Evolutionary conservation across 2,888 invertebrate genomes (phyloP).

Genomic region (Drymonia ruficornis): DNA sequence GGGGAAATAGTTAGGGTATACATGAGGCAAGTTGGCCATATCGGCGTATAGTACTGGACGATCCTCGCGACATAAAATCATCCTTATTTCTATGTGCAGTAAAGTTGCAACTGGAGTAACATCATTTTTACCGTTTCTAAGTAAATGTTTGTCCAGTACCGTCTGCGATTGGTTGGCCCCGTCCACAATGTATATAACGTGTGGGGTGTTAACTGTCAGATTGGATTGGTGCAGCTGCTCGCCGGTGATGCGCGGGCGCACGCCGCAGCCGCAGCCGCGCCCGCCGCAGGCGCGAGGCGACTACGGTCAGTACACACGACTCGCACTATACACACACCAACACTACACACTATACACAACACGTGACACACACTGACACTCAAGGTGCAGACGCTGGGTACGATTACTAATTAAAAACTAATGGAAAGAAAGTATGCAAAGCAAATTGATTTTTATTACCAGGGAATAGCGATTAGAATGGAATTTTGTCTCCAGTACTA

Average conservation of each 20-base stretch:
- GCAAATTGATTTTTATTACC: neutral
- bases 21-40: constrained; percentile 4
- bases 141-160: constrained; percentile 3
- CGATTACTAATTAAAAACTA: constrained; percentile 6
- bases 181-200: constrained; percentile 52
- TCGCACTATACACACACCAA: constrained; percentile 17
- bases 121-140: neutral
- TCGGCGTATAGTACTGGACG: constrained; percentile 4
- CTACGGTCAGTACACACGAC: constrained; percentile 90
- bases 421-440: neutral
- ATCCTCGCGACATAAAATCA: neutral
- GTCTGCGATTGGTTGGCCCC: constrained; percentile 15
- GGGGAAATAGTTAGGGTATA: constrained; percentile 1
- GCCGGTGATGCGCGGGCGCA: constrained; percentile 88
- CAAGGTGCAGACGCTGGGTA: constrained; percentile 31
- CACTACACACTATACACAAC: constrained; percentile 16
- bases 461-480: neutral
- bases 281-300: constrained; percentile 91
- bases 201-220: constrained; percentile 74
- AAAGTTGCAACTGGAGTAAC: neutral
- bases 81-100: constrained; percentile 1
- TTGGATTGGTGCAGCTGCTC: constrained; percentile 86
- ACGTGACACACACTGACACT: constrained; percentile 12
- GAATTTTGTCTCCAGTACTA: neutral
- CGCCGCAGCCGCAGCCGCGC: constrained; percentile 78